Evolutionary conservation across 2,113 vertebrate species (phyloP), one percentile per base, ranked within the genome.

Genomic region (Phylloscopus trochilus): DNA sequence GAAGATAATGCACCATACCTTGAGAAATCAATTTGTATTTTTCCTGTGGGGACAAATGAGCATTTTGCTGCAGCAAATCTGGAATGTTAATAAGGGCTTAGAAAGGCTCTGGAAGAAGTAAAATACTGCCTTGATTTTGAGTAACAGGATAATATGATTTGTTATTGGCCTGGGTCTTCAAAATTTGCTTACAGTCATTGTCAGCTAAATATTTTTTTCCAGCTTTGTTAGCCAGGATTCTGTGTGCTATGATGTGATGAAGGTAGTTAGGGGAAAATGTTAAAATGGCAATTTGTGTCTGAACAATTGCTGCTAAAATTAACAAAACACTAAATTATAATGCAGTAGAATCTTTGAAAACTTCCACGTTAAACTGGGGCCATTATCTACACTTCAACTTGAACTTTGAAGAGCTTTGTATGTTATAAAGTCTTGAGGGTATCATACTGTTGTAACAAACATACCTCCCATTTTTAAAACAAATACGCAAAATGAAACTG

Each of bases 161-260:
- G 37, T 68, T 75, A 82, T 76, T 82, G 77, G 73, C 81, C 35
- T 72, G 46, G n/a, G 28, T 91, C 74, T 93, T 91, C 33, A 47
- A 91, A 93, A 91, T 93, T 82, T 92, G 66, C 81, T 85, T 92
- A 72, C 1, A 23, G 66, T 52, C 64, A 83, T 83, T 94, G 60
- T 83, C 31, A 41, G 41, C 81, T 89, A 89, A 95, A 85, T 89
- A 75, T 62, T 82, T 83, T 72, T 72, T 87, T 59, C 35, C 88
- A 87, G 89, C 77, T 95, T 92, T 87, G 83, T 91, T 87, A 93
- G 56, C 60, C 73, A 83, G 69, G 93, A 76, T 89, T 69, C 67
- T 68, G 66, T 46, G 66, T 87, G 94, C 91, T 92, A 26, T 87
- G 91, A 85, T 91, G 91, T 95, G 93, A 85, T 93, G 46, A 92